A percentile compares a stretch with the other conserved stretches of the same genome.
Conservation (phyloP, 2,113 vertebrate genomes). For the Peromyscus californicus region DNA sequence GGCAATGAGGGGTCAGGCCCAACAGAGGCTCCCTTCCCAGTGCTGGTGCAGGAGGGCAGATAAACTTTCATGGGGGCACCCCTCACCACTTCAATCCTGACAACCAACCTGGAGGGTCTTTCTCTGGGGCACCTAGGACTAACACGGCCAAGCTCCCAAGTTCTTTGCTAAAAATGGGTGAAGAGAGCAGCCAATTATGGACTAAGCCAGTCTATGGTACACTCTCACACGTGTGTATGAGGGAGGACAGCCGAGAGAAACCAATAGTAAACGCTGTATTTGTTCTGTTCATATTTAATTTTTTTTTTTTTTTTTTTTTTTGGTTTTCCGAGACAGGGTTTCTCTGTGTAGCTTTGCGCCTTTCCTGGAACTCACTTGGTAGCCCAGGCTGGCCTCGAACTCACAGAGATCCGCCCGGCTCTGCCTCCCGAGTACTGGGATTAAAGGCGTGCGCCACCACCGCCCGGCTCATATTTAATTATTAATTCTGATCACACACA, state of each 20-base stretch:
- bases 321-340: too few species aligned
- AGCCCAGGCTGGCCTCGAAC: too few species aligned
- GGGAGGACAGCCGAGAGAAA: slow-evolving; percentile 38
- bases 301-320: background rate
- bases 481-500: slow-evolving; percentile 25
- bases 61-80: slow-evolving; percentile 32
- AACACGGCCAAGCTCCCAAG: slow-evolving; percentile 60
- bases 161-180: slow-evolving; percentile 75
- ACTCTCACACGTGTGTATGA: background rate
- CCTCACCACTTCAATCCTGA: slow-evolving; percentile 22
- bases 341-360: too few species aligned
- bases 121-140: slow-evolving; percentile 48
- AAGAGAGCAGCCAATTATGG: slow-evolving; percentile 59
- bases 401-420: too few species aligned
- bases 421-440: too few species aligned
- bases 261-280: slow-evolving; percentile 3
- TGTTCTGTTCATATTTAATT: slow-evolving; percentile 31
- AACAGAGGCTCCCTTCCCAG: background rate
- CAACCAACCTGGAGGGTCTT: slow-evolving; percentile 63
- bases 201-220: slow-evolving; percentile 50
- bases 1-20: background rate
- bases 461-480: slow-evolving; percentile 4
- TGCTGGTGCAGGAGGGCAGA: background rate
- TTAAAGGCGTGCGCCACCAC: too few species aligned
- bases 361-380: too few species aligned